Conservation (phyloP, 2,797 vertebrate species). For the Calcarius lapponicus region DNA sequence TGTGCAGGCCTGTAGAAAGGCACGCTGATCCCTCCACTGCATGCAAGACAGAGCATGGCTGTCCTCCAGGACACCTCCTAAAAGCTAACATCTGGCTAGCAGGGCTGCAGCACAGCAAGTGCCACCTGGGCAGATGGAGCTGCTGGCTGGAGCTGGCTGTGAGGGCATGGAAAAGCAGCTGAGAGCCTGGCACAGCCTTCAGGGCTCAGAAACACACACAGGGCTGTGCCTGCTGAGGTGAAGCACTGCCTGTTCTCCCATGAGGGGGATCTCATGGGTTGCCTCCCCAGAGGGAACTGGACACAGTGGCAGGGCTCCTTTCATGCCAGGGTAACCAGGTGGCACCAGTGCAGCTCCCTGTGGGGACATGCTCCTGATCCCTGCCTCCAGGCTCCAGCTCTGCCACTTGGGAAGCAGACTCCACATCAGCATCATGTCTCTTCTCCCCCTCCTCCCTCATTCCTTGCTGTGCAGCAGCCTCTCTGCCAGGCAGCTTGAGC, state of each 20-base stretch:
- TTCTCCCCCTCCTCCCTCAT: rapidly evolving
- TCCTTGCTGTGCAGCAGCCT: background rate
- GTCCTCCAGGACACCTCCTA: background rate
- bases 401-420: background rate
- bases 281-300: background rate
- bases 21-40: background rate
- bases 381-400: background rate
- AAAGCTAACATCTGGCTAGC: background rate
- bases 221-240: background rate
- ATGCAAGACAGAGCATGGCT: background rate
- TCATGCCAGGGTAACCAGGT: background rate
- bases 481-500: background rate
- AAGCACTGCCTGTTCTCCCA: background rate
- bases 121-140: background rate
- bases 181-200: background rate
- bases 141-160: background rate
- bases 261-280: background rate
- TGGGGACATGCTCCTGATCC: background rate
- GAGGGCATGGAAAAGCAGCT: background rate
- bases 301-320: rapidly evolving
- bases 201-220: background rate
- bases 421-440: background rate
- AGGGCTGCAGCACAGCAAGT: background rate
- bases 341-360: rapidly evolving
- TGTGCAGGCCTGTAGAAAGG: background rate